Evolutionary conservation across 92 coral and sea anemone species (phyloP).

Genomic region (Isaurus tuberculatus): DNA sequence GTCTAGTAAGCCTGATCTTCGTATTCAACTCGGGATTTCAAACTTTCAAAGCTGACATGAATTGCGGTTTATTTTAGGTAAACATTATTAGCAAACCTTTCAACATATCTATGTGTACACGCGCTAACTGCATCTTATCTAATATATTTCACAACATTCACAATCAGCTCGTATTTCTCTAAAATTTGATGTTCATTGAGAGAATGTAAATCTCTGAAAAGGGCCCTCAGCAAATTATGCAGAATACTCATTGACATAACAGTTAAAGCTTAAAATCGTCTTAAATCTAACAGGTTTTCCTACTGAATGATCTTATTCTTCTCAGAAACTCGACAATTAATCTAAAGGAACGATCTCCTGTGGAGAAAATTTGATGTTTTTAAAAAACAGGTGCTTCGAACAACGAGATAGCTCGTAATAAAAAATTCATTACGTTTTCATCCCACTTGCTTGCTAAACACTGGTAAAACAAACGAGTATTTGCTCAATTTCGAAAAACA

Average conservation of each 20-base stretch:
- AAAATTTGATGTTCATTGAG: constrained; percentile 45
- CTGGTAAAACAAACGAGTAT: constrained; percentile 42
- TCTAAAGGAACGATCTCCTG: constrained; percentile 32
- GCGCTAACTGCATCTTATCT: not conserved
- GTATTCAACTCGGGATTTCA: constrained; percentile 19
- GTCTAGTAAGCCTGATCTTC: constrained; percentile 3
- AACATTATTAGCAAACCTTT: not conserved
- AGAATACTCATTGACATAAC: not conserved
- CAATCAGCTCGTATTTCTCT: constrained; percentile 27
- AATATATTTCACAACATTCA: not conserved
- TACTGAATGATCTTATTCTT: constrained; percentile 19
- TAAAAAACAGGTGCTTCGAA: constrained; percentile 46
- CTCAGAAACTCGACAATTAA: constrained; percentile 10
- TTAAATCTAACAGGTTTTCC: not conserved
- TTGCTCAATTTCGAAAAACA: constrained; percentile 19
- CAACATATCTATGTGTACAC: not conserved
- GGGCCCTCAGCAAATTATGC: constrained; percentile 23
- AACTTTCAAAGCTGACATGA: constrained; percentile 7
- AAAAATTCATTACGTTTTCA: constrained; percentile 35
- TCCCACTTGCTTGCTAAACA: constrained; percentile 48
- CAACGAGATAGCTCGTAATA: constrained; percentile 26
- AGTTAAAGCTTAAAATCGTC: not conserved
- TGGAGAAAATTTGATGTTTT: constrained; percentile 39
- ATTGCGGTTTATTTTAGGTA: not conserved
- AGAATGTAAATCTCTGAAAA: constrained; percentile 44